Percentiles rank a stretch among this genome's conserved stretches.
phyloP scores from a whole-genome alignment of 2,113 vertebrate genomes.

The Turdus rufiventris region DNA sequence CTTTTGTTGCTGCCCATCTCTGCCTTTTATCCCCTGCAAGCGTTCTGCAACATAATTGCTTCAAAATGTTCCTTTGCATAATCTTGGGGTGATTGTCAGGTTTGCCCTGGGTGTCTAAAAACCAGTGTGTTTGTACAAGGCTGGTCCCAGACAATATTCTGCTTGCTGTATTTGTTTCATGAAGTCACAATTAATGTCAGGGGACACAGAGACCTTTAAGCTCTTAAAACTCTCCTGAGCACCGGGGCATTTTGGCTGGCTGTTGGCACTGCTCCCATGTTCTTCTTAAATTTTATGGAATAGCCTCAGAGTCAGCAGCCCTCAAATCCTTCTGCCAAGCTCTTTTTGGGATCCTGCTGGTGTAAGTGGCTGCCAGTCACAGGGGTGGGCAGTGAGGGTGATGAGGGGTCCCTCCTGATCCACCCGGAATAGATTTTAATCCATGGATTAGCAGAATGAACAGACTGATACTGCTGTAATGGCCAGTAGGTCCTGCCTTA shows the following conservation, averaged over 20 bases:
- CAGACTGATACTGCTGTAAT: not conserved
- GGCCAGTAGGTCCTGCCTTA: not conserved
- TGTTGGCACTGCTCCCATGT: not conserved
- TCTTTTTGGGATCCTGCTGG: not conserved
- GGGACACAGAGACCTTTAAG: not conserved
- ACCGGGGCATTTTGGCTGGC: not conserved
- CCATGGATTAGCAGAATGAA: not conserved
- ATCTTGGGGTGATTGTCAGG: not conserved
- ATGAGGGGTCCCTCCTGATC: not conserved
- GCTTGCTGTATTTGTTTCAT: not conserved
- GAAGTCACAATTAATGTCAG: not conserved
- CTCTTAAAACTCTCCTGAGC: not conserved
- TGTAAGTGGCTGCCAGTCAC: not conserved
- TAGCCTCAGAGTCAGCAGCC: not conserved
- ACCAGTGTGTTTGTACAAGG: not conserved
- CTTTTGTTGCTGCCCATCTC: not conserved
- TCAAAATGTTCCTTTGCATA: not conserved
- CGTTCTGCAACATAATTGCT: not conserved
- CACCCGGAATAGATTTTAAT: not conserved
- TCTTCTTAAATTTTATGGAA: not conserved
- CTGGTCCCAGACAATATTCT: not conserved
- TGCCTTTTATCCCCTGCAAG: not conserved
- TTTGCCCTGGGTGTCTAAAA: not conserved
- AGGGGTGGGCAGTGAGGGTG: not conserved
- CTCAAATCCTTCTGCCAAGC: not conserved